Percentiles rank a stretch among this genome's conserved stretches.
Conservation (phyloP, 2,797 vertebrate species). For the Morelia viridis region DNA sequence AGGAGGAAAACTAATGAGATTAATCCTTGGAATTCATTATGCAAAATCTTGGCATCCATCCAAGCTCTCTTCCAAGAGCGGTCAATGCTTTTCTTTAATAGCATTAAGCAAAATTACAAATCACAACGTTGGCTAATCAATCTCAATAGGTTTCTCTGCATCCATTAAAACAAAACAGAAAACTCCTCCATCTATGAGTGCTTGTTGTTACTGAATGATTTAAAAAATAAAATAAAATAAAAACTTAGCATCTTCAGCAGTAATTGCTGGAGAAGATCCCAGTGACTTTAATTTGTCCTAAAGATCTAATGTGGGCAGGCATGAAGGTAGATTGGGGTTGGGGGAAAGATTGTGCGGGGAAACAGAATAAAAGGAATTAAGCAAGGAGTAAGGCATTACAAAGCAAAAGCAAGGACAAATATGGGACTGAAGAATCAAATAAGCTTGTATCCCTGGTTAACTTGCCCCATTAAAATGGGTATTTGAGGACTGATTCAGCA, state of each 20-base stretch:
- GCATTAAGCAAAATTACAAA: conserved; percentile 73
- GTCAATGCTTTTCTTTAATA: conserved; percentile 68
- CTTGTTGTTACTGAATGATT: not conserved
- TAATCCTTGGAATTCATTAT: conserved; percentile 72
- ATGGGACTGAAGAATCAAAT: not conserved
- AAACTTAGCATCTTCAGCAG: not conserved
- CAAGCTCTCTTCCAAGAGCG: conserved; percentile 62
- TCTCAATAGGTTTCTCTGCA: conserved; percentile 62
- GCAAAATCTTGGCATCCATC: conserved; percentile 56
- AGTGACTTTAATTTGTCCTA: conserved; percentile 1
- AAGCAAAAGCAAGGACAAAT: not conserved
- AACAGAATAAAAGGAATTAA: fast-evolving
- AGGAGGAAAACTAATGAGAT: conserved; percentile 67
- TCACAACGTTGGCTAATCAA: conserved; percentile 57
- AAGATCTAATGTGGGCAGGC: not conserved
- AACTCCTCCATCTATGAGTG: conserved; percentile 38
- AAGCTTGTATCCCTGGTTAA: not conserved
- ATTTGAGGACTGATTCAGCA: not conserved
- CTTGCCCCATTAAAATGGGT: not conserved
- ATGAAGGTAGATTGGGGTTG: not conserved
- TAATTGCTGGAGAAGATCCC: conserved; percentile 3
- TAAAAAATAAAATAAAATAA: not conserved
- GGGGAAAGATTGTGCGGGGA: not conserved
- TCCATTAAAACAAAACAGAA: conserved; percentile 12
- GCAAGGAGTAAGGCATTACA: not conserved